Evolutionary conservation across 1,140 invertebrate genomes (phyloP), one percentile per base, ranked within the genome.

Genomic region (Dinothrombium tinctorium): DNA sequence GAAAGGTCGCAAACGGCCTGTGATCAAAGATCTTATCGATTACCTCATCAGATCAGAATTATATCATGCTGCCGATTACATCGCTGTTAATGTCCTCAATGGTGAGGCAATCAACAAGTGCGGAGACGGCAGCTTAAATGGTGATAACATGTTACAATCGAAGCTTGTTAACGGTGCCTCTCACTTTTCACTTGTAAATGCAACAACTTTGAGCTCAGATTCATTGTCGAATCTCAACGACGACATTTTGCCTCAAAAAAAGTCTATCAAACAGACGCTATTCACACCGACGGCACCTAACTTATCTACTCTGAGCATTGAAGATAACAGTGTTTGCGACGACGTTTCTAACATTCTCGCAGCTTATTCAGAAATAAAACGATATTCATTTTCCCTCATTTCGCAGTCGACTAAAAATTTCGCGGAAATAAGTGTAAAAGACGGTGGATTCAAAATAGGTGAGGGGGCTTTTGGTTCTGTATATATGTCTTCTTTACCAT

Each of bases 391-490:
- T 33, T 9, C 33, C 6, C 26, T 37, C 1, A 31, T 51, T 17
- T 8, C 22, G 11, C 12, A 17, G 11, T 19, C 33, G 6, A 51
- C 49, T 3, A 38, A 41, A 23, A 39, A 47, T 22, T 51, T 51
- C 33, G 33, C 17, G 23, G 21, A 41, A 22, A 17, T 37, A 14
- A 5, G 9, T 4, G 12, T 46, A 2, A 32, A 36, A 19, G 22
- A 43, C 21, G 47, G 47, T 14, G 49, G 49, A 14, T 42, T 19
- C 26, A 51, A 51, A 46, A 37, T 51, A 19, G 50, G 50, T 22
- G 50, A 51, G 42, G 50, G 50, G 23, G 21, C 42, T 11, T 51
- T 47, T 46, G 48, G 50, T 32, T 5, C 23, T n/a, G 50, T 51
- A 15, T 51, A 31, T 49, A 21, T 37, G 26, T 44, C 42, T 31